A percentile compares a stretch with the other conserved stretches of the same genome.
Conservation (phyloP, 1,140 invertebrate species). For the Vanessa atalanta region DNA sequence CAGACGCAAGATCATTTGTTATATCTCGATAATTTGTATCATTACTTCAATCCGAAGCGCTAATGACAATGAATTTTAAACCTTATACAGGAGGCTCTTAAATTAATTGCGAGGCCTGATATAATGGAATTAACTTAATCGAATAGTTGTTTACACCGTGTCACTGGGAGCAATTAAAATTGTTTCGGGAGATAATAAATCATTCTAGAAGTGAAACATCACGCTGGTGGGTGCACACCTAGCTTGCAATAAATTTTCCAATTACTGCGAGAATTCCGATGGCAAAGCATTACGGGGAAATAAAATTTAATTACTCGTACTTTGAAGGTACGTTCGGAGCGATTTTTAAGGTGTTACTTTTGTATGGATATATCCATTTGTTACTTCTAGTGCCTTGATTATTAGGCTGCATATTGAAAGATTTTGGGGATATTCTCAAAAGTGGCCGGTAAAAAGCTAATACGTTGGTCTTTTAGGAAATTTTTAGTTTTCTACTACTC, state of each 20-base stretch:
- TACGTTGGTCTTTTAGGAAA: too few species aligned
- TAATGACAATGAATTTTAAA: constrained; percentile 46
- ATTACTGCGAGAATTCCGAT: constrained; percentile 74
- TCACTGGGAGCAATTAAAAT: constrained; percentile 79
- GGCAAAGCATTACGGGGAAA: constrained; percentile 49
- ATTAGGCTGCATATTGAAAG: too few species aligned
- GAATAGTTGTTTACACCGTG: constrained; percentile 80
- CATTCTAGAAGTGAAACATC: constrained; percentile 79
- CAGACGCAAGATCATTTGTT: constrained; percentile 8
- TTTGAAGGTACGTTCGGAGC: constrained; percentile 4
- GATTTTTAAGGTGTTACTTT: background rate
- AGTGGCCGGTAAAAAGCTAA: too few species aligned
- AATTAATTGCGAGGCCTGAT: constrained; percentile 67
- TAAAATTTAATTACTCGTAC: constrained; percentile 68
- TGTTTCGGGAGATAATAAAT: constrained; percentile 77
- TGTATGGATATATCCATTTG: too few species aligned
- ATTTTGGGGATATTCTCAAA: too few species aligned
- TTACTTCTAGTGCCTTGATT: too few species aligned
- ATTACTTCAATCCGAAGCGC: constrained; percentile 37
- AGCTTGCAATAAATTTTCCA: constrained; percentile 79
- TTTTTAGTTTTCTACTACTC: too few species aligned
- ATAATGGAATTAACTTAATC: constrained; percentile 79
- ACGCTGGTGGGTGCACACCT: constrained; percentile 69
- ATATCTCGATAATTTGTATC: constrained; percentile 29
- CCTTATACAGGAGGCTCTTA: constrained; percentile 61